Evolutionary conservation across 2,888 invertebrate genomes (phyloP).

Genomic region (Formica aserva): DNA sequence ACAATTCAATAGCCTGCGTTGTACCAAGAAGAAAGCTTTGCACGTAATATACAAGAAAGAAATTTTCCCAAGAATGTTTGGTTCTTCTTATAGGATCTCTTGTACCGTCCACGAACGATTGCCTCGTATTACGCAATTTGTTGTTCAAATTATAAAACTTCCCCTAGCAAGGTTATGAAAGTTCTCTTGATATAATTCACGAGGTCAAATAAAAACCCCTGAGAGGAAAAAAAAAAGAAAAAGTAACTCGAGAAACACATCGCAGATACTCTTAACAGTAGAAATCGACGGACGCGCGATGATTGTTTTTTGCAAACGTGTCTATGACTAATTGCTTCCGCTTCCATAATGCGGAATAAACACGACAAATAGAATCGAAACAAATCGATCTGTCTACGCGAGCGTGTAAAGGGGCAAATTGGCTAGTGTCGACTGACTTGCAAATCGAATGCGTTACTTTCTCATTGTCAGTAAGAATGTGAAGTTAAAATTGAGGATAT

Average conservation of each 20-base stretch:
- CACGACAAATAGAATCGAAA: neutral
- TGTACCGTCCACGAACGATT: neutral
- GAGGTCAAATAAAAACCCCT: neutral
- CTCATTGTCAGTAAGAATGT: constrained; percentile 77
- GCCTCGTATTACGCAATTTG: constrained; percentile 1
- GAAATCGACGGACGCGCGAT: neutral
- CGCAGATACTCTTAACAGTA: neutral
- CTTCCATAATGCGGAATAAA: constrained; percentile 8
- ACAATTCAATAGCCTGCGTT: constrained; percentile 26
- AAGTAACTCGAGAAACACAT: neutral
- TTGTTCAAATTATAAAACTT: constrained; percentile 2
- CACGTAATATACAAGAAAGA: constrained; percentile 31
- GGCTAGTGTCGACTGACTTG: constrained; percentile 61
- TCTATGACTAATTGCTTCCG: constrained; percentile 20
- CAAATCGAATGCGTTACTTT: constrained; percentile 77
- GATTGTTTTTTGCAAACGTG: constrained; percentile 7
- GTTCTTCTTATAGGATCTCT: neutral
- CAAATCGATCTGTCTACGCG: constrained; percentile 11
- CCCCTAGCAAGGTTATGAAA: neutral
- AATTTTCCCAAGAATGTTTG: constrained; percentile 40
- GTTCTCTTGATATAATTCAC: neutral
- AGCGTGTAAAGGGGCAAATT: constrained; percentile 31
- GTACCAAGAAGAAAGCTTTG: constrained; percentile 3
- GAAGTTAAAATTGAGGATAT: constrained; percentile 54
- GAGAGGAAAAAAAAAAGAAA: neutral